Evolutionary conservation across 2,113 vertebrate species (phyloP).

Genomic region (Festucalex cinctus): DNA sequence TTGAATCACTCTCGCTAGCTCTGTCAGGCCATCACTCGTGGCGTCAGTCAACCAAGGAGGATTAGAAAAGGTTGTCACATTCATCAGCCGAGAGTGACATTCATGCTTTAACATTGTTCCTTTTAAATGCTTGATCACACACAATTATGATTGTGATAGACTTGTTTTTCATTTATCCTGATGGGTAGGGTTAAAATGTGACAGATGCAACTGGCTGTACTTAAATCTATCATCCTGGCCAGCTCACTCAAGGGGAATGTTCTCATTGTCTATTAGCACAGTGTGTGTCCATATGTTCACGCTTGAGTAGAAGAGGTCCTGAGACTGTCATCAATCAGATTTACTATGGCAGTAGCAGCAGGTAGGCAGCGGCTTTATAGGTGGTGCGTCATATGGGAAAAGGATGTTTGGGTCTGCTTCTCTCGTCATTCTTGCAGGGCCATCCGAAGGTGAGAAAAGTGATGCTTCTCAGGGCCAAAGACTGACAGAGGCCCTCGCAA

Average conservation of each 20-base stretch:
- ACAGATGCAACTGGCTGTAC: constrained; percentile 39
- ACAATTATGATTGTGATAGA: constrained; percentile 22
- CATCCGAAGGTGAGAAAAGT: not conserved
- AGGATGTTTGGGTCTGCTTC: constrained; percentile 33
- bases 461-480: not conserved
- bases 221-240: constrained; percentile 34
- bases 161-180: constrained; percentile 32
- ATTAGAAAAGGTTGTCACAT: constrained; percentile 22
- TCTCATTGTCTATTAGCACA: constrained; percentile 48
- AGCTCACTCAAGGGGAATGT: constrained; percentile 53
- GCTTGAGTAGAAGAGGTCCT: constrained; percentile 50
- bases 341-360: constrained; percentile 33
- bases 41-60: constrained; percentile 19
- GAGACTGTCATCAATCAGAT: constrained; percentile 56
- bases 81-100: not conserved
- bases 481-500: not conserved
- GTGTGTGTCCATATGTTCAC: constrained; percentile 44
- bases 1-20: constrained; percentile 13
- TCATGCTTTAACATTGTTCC: not conserved
- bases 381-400: constrained; percentile 21
- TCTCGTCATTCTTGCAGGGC: constrained; percentile 17
- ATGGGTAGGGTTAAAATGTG: constrained; percentile 28
- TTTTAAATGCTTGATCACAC: constrained; percentile 27
- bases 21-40: constrained; percentile 30
- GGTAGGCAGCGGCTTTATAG: constrained; percentile 34